Evolutionary conservation across 2,113 vertebrate genomes (phyloP).

Genomic region (Pterocles gutturalis): DNA sequence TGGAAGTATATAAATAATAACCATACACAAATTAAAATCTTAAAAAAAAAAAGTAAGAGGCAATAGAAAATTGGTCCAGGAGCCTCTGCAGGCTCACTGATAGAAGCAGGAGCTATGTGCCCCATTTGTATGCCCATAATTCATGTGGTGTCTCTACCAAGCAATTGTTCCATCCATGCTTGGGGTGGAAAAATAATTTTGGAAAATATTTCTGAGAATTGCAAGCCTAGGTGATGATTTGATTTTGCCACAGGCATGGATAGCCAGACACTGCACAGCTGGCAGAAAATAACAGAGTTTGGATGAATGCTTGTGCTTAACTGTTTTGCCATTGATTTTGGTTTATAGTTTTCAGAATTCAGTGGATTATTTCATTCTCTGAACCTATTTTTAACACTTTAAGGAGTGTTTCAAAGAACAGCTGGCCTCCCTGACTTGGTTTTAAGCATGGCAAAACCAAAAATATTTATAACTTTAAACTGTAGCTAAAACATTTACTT

Average conservation of each 20-base stretch:
- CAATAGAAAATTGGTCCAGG: background rate
- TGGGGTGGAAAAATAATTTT: background rate
- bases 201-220: background rate
- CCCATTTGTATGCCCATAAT: background rate
- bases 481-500: background rate
- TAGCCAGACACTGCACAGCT: background rate
- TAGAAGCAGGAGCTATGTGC: fast-evolving
- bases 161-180: background rate
- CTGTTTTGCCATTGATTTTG: constrained; percentile 25
- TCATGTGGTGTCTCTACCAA: background rate
- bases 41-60: background rate
- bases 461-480: background rate
- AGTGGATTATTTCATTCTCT: background rate
- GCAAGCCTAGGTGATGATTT: background rate
- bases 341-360: constrained; percentile 12
- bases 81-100: background rate
- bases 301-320: background rate
- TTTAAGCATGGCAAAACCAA: background rate
- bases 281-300: background rate
- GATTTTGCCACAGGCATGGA: background rate
- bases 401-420: background rate
- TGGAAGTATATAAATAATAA: background rate
- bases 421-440: background rate
- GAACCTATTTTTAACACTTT: constrained; percentile 10
- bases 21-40: background rate